Base-by-base conservation (phyloP, 2,113 vertebrate genomes). In the Recurvirostra avosetta region DNA sequence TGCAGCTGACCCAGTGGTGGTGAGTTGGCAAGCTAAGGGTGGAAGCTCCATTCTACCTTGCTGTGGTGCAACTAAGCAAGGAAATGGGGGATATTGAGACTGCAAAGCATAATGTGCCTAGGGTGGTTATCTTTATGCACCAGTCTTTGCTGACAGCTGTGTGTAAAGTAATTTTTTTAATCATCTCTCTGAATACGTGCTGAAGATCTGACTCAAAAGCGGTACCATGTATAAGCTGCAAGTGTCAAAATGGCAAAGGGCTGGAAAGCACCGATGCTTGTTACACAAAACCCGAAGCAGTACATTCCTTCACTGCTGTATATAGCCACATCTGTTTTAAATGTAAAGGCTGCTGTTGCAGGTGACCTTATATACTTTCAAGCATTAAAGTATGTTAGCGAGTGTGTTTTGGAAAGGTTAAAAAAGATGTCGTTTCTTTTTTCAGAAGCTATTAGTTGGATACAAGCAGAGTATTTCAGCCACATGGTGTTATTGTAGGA, bases 351-450 rank as follows among this genome's bases (percentile, higher is more conserved):
- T 96, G 81, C 77, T 96, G 94, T 97, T 96, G 65, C 82, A 90
- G 68, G 36, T 93, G 96, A 96, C 94, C 95, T 97, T 95, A 93
- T 90, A 94, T 96, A 96, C 81, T 95, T 94, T 50, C 59, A 86
- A 55, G 72, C 90, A 94, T 93, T 94, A 95, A 32, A 91, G 80
- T 91, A 77, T 70, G 96, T 96, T 97, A 96, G 94, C 11, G 0
- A 94, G 52, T 78, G 40, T 97, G 96, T 97, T 97, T 95, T 96
- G 59, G 94, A 96, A 97, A 97, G 97, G 95, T 97, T 97, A 96
- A 96, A 96, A 97, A 96, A 86, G 77, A 92, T 94, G 96, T 96
- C 15, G 0, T 83, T 71, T 76, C 70, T 77, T 92, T 95, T 93
- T 96, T 91, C 93, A 83, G 82, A 76, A 88, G 79, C 95, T 86